Evolutionary conservation across 2,113 vertebrate species (phyloP).

Genomic region (Vireo altiloquus): DNA sequence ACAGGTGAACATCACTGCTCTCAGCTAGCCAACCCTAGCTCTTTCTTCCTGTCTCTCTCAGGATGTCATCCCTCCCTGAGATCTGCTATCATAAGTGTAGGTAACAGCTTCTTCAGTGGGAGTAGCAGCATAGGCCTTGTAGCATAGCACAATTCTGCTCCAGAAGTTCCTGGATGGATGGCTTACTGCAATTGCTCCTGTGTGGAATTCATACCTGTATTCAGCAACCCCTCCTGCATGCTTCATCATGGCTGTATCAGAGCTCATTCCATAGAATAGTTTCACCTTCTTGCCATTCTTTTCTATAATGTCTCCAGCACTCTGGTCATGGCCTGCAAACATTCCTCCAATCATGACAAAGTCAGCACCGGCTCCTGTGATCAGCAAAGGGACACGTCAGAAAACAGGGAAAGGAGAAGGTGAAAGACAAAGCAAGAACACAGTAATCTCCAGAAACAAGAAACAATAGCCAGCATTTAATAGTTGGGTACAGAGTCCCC

Average conservation of each 20-base stretch:
- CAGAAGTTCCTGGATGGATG: not conserved
- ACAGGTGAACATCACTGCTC: fast-evolving
- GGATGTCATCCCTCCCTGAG: not conserved
- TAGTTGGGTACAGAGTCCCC: not conserved
- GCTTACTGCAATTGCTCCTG: not conserved
- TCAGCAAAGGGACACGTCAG: not conserved
- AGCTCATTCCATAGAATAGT: slow-evolving; percentile 98
- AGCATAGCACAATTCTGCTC: not conserved
- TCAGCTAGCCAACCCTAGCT: not conserved
- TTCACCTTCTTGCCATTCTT: slow-evolving; percentile 93
- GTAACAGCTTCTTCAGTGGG: not conserved
- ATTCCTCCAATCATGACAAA: slow-evolving; percentile 99
- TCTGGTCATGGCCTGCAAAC: slow-evolving; percentile 97
- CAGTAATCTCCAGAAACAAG: not conserved
- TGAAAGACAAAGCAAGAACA: not conserved
- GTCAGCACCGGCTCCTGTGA: slow-evolving; percentile 90
- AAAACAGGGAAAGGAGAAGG: not conserved
- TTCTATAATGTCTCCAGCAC: slow-evolving; percentile 89
- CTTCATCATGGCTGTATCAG: slow-evolving; percentile 97
- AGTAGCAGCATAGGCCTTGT: not conserved
- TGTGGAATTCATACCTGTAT: slow-evolving; percentile 82
- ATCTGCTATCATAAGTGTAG: not conserved
- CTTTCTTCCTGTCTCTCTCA: not conserved
- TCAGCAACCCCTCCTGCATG: slow-evolving; percentile 92
- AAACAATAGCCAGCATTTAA: not conserved